These are phyloP conservation scores for Bombus consobrinus DNA, from an alignment of 1,140 invertebrate genomes.

Conservation along the genomic window DNA sequence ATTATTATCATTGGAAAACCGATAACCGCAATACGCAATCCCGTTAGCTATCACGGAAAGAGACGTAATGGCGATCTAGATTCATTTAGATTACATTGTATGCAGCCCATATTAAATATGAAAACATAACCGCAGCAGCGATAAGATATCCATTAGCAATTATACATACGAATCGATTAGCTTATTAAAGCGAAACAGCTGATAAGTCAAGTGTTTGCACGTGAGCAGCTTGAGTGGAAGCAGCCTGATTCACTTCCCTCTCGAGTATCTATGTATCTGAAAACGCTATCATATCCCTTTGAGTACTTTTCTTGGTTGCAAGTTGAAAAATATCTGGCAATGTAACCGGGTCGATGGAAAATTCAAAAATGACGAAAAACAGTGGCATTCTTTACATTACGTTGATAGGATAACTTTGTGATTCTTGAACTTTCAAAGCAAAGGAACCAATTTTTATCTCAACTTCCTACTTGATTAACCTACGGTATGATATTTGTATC, in stretches of 20 bases:
- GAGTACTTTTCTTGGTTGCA: not conserved
- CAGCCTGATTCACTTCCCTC: slow-evolving; percentile 33
- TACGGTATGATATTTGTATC: no score
- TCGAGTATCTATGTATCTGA: slow-evolving; percentile 48
- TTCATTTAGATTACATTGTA: slow-evolving; percentile 33
- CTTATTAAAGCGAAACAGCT: slow-evolving; percentile 33
- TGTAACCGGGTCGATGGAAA: not conserved
- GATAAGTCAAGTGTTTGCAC: slow-evolving; percentile 4
- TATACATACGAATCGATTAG: slow-evolving; percentile 23
- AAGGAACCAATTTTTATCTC: not conserved
- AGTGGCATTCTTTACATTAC: not conserved
- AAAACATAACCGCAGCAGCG: not conserved
- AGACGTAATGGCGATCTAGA: slow-evolving; percentile 27
- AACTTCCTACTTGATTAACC: not conserved
- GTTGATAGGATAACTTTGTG: not conserved
- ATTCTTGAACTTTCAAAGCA: not conserved
- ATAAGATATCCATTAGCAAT: slow-evolving; percentile 49
- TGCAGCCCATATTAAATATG: not conserved
- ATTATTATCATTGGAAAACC: not conserved
- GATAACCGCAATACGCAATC: not conserved
- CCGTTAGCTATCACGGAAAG: slow-evolving; percentile 1
- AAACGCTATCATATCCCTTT: not conserved
- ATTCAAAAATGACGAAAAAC: no score
- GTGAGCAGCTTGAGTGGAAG: no score
- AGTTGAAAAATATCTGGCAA: not conserved